These are phyloP conservation scores for Amphiduros pacificus DNA, from an alignment of 2,888 invertebrate genomes.

Conservation along the genomic window DNA sequence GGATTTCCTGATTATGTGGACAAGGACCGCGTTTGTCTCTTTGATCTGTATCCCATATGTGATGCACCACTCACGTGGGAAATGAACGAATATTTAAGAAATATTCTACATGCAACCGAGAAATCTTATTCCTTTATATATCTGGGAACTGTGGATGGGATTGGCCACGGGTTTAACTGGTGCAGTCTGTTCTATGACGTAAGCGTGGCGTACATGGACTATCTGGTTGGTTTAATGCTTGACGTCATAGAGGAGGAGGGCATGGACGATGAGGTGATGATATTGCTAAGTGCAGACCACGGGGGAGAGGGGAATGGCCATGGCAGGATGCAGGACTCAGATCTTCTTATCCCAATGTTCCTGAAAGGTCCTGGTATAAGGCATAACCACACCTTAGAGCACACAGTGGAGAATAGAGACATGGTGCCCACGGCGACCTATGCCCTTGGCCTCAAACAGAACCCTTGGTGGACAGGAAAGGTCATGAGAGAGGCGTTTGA, in stretches of 20 bases:
- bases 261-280: background rate
- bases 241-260: constrained; percentile 13
- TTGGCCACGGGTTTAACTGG: constrained; percentile 13
- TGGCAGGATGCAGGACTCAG: background rate
- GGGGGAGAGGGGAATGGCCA: constrained; percentile 7
- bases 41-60: too few relatives aligned
- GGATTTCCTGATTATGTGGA: constrained; percentile 14
- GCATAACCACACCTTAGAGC: background rate
- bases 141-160: background rate
- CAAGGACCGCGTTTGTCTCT: too few relatives aligned
- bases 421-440: constrained; percentile 16
- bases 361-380: constrained; percentile 7
- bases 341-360: constrained; percentile 7
- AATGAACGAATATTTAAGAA: background rate
- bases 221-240: constrained; percentile 9
- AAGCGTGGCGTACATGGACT: constrained; percentile 1
- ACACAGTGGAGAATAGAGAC: constrained; percentile 7
- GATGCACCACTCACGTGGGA: too few relatives aligned
- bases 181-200: background rate
- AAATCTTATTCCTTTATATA: constrained; percentile 5
- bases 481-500: constrained; percentile 13
- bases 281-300: constrained; percentile 13
- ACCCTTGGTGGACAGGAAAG: constrained; percentile 14
- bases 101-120: background rate
- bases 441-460: constrained; percentile 7